Conservation (phyloP, 2,888 invertebrate species). For the Tiliacea citrago region DNA sequence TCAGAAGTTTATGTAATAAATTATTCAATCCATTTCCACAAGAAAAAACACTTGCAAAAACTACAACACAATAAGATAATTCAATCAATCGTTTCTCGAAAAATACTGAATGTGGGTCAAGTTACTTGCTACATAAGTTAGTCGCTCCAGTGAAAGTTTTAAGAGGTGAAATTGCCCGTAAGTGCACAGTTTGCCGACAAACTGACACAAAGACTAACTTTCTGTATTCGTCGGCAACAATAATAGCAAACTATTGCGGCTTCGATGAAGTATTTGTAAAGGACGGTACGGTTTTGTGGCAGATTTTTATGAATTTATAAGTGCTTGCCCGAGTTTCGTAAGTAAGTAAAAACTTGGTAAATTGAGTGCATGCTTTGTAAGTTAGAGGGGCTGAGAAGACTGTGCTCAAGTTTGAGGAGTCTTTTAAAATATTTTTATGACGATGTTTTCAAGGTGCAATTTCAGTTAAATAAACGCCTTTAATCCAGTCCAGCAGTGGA, state of each 20-base stretch:
- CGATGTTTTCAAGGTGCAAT: background rate
- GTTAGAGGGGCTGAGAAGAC: conserved; percentile 27
- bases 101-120: conserved; percentile 45
- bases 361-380: conserved; percentile 38
- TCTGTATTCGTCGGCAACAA: conserved; percentile 57
- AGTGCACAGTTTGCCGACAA: conserved; percentile 62
- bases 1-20: conserved; percentile 35
- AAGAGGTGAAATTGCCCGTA: conserved; percentile 63
- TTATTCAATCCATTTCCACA: conserved; percentile 15
- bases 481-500: too few species aligned
- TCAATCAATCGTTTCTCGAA: conserved; percentile 50
- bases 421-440: conserved; percentile 35
- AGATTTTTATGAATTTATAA: conserved; percentile 60
- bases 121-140: conserved; percentile 49
- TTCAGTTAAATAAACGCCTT: background rate
- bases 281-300: conserved; percentile 25
- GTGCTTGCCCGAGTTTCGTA: conserved; percentile 30
- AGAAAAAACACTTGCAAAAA: conserved; percentile 35
- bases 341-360: conserved; percentile 36
- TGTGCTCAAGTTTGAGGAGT: conserved; percentile 16
- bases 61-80: conserved; percentile 54
- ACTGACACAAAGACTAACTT: conserved; percentile 58
- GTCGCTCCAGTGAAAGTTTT: conserved; percentile 44
- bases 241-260: conserved; percentile 57
- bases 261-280: conserved; percentile 51